A percentile compares a stretch with the other conserved stretches of the same genome.
These are phyloP conservation scores for Alcedo quadribrachys DNA, from an alignment of 2,797 vertebrate species.

Conservation along the genomic window DNA sequence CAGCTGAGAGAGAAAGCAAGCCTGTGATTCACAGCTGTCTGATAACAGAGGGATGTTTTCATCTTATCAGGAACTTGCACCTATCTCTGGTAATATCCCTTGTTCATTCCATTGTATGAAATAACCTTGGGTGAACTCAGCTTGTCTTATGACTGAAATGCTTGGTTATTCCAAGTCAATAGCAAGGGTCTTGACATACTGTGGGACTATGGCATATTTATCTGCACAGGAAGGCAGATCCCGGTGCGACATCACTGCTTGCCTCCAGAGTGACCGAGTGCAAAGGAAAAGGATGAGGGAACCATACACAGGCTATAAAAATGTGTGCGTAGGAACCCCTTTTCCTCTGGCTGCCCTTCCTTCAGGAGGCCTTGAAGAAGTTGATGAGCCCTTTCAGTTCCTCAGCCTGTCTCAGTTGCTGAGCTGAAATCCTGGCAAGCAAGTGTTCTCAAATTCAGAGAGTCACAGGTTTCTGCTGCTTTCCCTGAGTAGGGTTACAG, in stretches of 20 bases:
- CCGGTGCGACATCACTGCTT: neutral
- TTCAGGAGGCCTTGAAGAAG: neutral
- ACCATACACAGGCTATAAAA: neutral
- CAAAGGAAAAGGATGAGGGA: neutral
- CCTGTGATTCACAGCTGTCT: neutral
- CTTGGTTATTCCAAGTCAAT: neutral
- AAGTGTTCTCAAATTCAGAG: neutral
- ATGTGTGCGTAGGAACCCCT: rapidly evolving
- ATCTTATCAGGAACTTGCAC: neutral
- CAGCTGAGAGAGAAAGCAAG: neutral
- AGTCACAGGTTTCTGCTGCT: neutral
- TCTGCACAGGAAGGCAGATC: constrained; percentile 4
- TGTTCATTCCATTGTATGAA: neutral
- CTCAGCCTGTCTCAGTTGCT: neutral
- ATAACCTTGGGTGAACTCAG: neutral
- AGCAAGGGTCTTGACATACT: neutral
- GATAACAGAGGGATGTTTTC: rapidly evolving
- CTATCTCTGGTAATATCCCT: neutral
- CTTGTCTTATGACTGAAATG: neutral
- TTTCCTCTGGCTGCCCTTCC: neutral
- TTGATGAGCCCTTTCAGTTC: neutral
- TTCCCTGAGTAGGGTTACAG: neutral
- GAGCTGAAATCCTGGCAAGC: neutral
- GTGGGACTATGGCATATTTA: neutral
- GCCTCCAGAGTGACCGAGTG: neutral